Evolutionary conservation across 2,113 vertebrate species (phyloP).

Genomic region (cattle (Bos taurus)): ARS-UCD2.0 NC_037329.1:66850001-66850500

Average conservation of each 20-base stretch:
- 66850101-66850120: not conserved
- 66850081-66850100: not conserved
- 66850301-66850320: not conserved
- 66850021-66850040: not conserved
- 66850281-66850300: not conserved
- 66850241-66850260: not conserved
- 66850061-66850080: not conserved
- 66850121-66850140: not conserved
- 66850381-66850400: not conserved
- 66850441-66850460: not conserved
- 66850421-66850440: not conserved
- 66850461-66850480: not conserved
- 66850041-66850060: not conserved
- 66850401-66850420: not conserved
- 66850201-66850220: not conserved
- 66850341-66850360: not conserved
- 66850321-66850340: not conserved
- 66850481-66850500: not conserved
- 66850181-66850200: not conserved
- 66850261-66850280: not conserved
- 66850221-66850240: not conserved
- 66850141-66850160: not conserved
- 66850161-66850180: not conserved
- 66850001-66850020: not conserved
- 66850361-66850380: not conserved